phyloP scores from a whole-genome alignment of 53 echinoderm and acorn worm species.

The Mesocentrotus franciscanus region DNA sequence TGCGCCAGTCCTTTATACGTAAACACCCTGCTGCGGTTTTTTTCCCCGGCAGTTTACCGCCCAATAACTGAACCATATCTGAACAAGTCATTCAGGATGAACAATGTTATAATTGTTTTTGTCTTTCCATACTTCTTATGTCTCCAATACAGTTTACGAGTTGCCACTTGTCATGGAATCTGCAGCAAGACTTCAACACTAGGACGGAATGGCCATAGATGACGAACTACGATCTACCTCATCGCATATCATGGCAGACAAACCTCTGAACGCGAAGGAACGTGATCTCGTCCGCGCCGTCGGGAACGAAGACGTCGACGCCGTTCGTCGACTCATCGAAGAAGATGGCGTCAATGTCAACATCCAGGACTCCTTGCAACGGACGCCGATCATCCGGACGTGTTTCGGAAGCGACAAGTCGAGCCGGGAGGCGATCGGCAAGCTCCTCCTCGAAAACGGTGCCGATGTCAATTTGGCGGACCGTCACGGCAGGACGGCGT shows the following conservation, averaged over 20 bases:
- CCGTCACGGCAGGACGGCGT: slow-evolving; percentile 85
- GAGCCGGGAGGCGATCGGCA: slow-evolving; percentile 67
- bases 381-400: slow-evolving; percentile 84
- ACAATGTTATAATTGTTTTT: neutral
- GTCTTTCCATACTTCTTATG: neutral
- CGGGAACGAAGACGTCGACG: slow-evolving; percentile 78
- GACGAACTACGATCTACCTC: neutral
- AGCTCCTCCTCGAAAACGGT: slow-evolving; percentile 79
- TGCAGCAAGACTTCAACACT: neutral
- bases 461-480: slow-evolving; percentile 88
- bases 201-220: slow-evolving; percentile 8
- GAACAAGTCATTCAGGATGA: neutral
- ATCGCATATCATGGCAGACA: slow-evolving; percentile 34
- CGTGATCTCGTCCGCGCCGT: slow-evolving; percentile 81
- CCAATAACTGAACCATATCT: neutral
- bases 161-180: neutral
- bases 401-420: slow-evolving; percentile 69
- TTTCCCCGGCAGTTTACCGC: neutral
- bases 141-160: neutral
- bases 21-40: too few relatives aligned
- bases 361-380: slow-evolving; percentile 81
- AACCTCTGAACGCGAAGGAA: slow-evolving; percentile 74
- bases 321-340: slow-evolving; percentile 72
- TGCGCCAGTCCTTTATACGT: too few relatives aligned
- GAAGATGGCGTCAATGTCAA: slow-evolving; percentile 84